A percentile compares a stretch with the other conserved stretches of the same genome.
These are phyloP conservation scores for Sisyra nigra DNA, from an alignment of 2,888 invertebrate species.

Conservation along the genomic window DNA sequence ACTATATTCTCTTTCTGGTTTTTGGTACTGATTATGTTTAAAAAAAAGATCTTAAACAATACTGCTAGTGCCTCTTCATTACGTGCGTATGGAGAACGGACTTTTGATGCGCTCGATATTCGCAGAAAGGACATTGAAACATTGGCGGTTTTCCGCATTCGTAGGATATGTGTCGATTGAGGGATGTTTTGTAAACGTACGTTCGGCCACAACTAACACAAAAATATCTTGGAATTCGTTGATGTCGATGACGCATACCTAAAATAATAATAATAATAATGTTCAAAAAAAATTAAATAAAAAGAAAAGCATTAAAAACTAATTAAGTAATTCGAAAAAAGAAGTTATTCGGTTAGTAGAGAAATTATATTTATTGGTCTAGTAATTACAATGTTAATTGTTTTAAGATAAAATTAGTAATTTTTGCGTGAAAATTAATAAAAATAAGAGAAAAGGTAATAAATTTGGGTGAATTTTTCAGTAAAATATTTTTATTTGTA, in stretches of 20 bases:
- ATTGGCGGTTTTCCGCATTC: slow-evolving; percentile 28
- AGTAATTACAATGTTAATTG: too few species aligned
- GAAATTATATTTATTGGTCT: too few species aligned
- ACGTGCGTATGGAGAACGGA: background rate
- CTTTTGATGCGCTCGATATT: slow-evolving; percentile 13
- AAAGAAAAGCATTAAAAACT: background rate
- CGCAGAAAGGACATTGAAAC: slow-evolving; percentile 19
- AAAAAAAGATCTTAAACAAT: too few species aligned
- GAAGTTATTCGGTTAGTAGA: too few species aligned
- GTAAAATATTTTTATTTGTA: too few species aligned
- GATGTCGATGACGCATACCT: background rate
- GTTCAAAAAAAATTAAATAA: background rate
- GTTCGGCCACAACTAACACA: slow-evolving; percentile 23
- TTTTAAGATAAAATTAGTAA: too few species aligned
- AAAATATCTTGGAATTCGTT: slow-evolving; percentile 17
- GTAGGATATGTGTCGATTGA: slow-evolving; percentile 25
- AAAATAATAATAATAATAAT: background rate
- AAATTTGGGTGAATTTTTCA: too few species aligned
- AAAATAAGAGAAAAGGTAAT: too few species aligned
- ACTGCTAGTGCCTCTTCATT: background rate
- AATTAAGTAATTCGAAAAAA: too few species aligned
- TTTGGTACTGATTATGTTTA: too few species aligned
- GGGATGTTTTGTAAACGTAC: slow-evolving; percentile 21
- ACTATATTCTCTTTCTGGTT: too few species aligned
- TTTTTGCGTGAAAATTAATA: too few species aligned